Conservation (phyloP, 2,797 vertebrate genomes). For the Sebastes hopkinsi region DNA sequence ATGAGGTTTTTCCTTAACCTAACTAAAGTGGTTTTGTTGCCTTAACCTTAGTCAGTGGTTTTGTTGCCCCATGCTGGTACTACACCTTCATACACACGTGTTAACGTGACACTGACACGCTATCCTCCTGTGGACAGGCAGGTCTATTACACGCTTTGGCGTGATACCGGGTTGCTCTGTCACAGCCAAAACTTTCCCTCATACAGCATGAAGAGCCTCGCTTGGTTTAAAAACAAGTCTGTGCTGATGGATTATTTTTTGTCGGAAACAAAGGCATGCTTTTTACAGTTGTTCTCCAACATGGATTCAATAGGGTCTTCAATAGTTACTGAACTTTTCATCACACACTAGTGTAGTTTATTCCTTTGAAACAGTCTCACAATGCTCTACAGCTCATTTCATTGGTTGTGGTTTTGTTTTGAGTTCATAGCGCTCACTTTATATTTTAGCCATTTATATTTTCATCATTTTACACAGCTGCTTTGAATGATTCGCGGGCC, state of each 20-base stretch:
- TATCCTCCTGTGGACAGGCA: too few species aligned
- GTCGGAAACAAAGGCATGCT: background rate
- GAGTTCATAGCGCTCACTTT: background rate
- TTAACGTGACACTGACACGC: too few species aligned
- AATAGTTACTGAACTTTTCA: background rate
- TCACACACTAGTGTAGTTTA: background rate
- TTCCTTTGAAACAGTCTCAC: background rate
- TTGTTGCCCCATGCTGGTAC: too few species aligned
- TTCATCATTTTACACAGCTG: background rate
- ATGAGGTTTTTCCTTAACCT: too few species aligned
- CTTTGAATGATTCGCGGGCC: background rate
- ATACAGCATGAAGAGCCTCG: background rate
- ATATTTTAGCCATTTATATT: slow-evolving; percentile 1
- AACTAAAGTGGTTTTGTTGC: too few species aligned
- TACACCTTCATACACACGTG: too few species aligned
- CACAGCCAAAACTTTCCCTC: background rate
- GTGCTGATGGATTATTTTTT: background rate
- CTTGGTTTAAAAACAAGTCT: background rate
- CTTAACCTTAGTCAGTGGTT: too few species aligned
- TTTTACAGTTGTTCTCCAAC: background rate
- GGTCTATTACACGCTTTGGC: too few species aligned
- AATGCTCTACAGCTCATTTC: background rate
- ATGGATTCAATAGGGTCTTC: background rate
- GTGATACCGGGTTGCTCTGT: too few species aligned
- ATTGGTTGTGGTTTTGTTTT: background rate